Percentiles rank a stretch among this genome's conserved stretches.
Evolutionary conservation across 2,113 vertebrate species (phyloP).

Genomic region (Lethenteron reissneri): DNA sequence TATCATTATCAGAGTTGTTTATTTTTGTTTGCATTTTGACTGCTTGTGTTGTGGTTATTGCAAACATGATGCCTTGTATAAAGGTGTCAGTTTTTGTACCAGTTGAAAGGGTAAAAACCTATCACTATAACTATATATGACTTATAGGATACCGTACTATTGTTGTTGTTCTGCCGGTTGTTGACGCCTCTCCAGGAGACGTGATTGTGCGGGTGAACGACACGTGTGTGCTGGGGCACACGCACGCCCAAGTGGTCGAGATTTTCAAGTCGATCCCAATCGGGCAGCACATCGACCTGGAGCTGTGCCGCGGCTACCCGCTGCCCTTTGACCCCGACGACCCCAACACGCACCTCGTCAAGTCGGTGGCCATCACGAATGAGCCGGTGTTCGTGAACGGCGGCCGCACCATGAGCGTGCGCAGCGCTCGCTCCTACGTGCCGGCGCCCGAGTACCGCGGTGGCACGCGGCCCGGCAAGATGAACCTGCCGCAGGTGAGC

Average conservation of each 20-base stretch:
- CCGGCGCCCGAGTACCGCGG: background rate
- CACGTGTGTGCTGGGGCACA: constrained; percentile 87
- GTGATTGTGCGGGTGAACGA: constrained; percentile 98
- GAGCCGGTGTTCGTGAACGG: constrained; percentile 75
- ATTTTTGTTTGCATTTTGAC: too few species aligned
- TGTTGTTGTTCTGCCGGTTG: constrained; percentile 11
- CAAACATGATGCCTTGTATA: too few species aligned
- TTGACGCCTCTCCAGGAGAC: constrained; percentile 38
- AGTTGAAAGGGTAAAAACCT: too few species aligned
- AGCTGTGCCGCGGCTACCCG: constrained; percentile 82
- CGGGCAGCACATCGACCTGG: constrained; percentile 80
- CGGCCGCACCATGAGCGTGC: constrained; percentile 17
- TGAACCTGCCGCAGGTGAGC: too few species aligned
- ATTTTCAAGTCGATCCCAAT: constrained; percentile 95
- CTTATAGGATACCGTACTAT: constrained; percentile 17
- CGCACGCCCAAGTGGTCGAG: constrained; percentile 94
- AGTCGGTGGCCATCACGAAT: constrained; percentile 75
- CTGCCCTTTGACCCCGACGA: constrained; percentile 90
- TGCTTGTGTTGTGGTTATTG: too few species aligned
- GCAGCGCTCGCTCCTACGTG: background rate
- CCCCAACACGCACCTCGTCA: constrained; percentile 49
- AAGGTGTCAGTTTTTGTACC: too few species aligned
- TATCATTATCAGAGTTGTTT: too few species aligned
- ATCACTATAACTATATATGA: too few species aligned
- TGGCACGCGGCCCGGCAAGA: too few species aligned